These are phyloP conservation scores for Argyresthia goedartella DNA, from an alignment of 2,888 invertebrate genomes.

Conservation along the genomic window DNA sequence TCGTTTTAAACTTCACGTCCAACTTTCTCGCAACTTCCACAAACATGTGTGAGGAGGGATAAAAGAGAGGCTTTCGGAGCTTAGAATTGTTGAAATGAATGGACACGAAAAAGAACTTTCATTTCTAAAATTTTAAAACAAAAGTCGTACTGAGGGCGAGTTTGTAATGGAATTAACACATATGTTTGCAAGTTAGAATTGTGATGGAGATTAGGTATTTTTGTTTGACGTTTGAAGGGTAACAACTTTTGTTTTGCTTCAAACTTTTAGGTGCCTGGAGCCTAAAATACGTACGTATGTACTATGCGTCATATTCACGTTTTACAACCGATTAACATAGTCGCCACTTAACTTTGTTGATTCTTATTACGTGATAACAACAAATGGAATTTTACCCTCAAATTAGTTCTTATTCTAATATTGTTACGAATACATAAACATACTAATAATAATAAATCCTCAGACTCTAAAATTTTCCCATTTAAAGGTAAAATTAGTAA, in stretches of 20 bases:
- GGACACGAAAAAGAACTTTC: conserved; percentile 61
- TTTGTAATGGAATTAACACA: conserved; percentile 44
- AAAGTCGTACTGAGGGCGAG: conserved; percentile 45
- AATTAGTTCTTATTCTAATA: too few relatives aligned
- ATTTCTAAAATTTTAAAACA: conserved; percentile 63
- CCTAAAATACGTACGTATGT: too few relatives aligned
- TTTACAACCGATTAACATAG: too few relatives aligned
- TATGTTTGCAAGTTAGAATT: neutral
- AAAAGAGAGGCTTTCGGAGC: conserved; percentile 62
- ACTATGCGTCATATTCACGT: too few relatives aligned
- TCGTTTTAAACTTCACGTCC: conserved; percentile 41
- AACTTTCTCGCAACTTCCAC: conserved; percentile 62
- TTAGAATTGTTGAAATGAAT: conserved; percentile 48
- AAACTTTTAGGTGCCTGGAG: too few relatives aligned
- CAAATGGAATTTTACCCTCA: too few relatives aligned
- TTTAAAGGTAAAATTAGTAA: neutral
- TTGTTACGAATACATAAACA: neutral
- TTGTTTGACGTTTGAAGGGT: neutral
- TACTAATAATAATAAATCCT: too few relatives aligned
- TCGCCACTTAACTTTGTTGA: too few relatives aligned
- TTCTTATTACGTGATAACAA: too few relatives aligned
- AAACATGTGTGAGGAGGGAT: conserved; percentile 62
- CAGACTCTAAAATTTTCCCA: too few relatives aligned
- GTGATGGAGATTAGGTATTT: neutral
- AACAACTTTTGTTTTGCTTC: too few relatives aligned